phyloP scores from a whole-genome alignment of 1,140 invertebrate genomes.

The Penaeus chinensis region DNA sequence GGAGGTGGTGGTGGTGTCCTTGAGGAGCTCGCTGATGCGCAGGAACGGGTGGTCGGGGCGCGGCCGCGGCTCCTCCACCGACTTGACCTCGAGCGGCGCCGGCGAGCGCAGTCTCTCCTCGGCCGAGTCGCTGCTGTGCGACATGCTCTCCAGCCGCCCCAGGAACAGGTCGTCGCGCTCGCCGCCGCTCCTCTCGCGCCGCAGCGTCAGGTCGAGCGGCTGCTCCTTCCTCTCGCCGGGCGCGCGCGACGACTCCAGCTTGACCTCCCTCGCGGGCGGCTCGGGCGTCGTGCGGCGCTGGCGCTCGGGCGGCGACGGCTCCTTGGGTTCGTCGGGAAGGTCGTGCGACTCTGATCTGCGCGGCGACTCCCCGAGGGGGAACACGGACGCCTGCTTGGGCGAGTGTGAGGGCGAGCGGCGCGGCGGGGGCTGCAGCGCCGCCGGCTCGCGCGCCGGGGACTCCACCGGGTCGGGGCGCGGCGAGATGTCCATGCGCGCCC shows the following conservation, averaged over 20 bases:
- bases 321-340: conserved; percentile 20
- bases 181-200: conserved; percentile 31
- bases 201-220: conserved; percentile 47
- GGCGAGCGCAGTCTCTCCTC: conserved; percentile 41
- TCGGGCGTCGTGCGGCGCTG: conserved; percentile 21
- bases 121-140: conserved; percentile 34
- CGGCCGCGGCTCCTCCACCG: conserved; percentile 46
- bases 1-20: conserved; percentile 61
- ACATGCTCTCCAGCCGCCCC: conserved; percentile 37
- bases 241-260: conserved; percentile 6
- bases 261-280: conserved; percentile 29
- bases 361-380: conserved; percentile 40
- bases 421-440: conserved; percentile 5
- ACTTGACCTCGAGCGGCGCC: conserved; percentile 27
- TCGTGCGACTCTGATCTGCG: conserved; percentile 44
- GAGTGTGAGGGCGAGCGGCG: conserved; percentile 31
- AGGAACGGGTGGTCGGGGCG: conserved; percentile 47
- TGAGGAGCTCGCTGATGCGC: conserved; percentile 58
- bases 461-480: conserved; percentile 30
- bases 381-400: conserved; percentile 49
- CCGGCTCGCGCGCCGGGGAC: conserved; percentile 29
- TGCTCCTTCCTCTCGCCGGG: conserved; percentile 42
- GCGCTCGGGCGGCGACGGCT: background rate
- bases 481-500: conserved; percentile 23
- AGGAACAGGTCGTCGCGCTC: conserved; percentile 52